Conservation (phyloP, 2,888 invertebrate genomes). For the Didymodactylos carnosus region DNA sequence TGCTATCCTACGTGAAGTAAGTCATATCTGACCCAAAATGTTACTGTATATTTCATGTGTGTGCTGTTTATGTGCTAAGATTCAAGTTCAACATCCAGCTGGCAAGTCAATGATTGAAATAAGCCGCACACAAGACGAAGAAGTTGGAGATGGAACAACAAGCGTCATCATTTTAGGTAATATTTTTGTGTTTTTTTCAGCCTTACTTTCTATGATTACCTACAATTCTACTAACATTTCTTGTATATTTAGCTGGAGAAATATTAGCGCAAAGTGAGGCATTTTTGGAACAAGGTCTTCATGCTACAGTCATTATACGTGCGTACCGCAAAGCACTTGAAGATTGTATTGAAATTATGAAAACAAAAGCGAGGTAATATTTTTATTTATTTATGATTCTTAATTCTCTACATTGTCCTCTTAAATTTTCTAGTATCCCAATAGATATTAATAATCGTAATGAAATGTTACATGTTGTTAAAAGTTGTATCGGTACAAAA, state of each 20-base stretch:
- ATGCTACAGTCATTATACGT: constrained; percentile 85
- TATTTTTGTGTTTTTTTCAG: not conserved
- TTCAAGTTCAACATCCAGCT: constrained; percentile 72
- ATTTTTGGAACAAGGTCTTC: constrained; percentile 76
- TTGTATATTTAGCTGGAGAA: constrained; percentile 51
- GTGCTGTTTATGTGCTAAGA: constrained; percentile 30
- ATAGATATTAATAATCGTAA: constrained; percentile 56
- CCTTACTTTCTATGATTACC: no score
- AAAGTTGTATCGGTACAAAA: constrained; percentile 87
- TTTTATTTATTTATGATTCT: no score
- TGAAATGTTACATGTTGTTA: constrained; percentile 63
- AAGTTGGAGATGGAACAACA: constrained; percentile 96
- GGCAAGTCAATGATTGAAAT: constrained; percentile 99
- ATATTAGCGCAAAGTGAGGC: constrained; percentile 74
- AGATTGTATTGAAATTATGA: constrained; percentile 61
- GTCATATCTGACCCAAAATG: not conserved
- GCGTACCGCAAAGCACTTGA: constrained; percentile 84
- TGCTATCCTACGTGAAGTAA: constrained; percentile 62
- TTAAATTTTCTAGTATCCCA: constrained; percentile 54
- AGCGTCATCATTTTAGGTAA: constrained; percentile 62
- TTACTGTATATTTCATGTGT: not conserved
- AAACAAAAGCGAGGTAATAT: not conserved
- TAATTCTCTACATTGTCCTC: no score
- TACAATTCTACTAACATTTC: not conserved
- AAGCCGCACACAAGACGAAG: constrained; percentile 95